Evolutionary conservation across 2,113 vertebrate genomes (phyloP), one percentile per base, ranked within the genome.

Genomic region (Sialia sialis): DNA sequence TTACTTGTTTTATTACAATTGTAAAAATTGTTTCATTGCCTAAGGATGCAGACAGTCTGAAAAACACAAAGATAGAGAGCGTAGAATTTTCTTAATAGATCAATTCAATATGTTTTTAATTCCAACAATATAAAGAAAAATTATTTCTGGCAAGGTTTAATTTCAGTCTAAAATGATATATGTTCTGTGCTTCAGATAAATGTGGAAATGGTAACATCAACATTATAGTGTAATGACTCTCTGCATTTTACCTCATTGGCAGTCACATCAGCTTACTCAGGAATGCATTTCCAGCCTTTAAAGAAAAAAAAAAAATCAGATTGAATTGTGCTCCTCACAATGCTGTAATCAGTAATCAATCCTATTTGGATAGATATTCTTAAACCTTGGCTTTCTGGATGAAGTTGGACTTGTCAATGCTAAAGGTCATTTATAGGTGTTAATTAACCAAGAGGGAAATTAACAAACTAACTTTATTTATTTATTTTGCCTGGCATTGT

Each of bases 401-500:
- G 97, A 98, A 98, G 98, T 98, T 98, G 94, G 96, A 98, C 96
- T 97, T 98, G 97, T 98, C 96, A 96, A 52, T 97, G 95, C 93
- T 97, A 98, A 98, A 98, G 98, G 97, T 98, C 98, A 98, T 90
- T 96, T 97, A 96, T 96, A 97, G 97, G 97, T 98, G 98, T 98
- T 99, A 98, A 99, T 99, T 99, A 99, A 98, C 98, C 98, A 97
- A 97, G 97, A 98, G 98, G 97, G 98, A 98, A 99, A 98, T 98
- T 97, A 98, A 98, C 97, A 97, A 97, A 98, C 97, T 95, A 93
- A 95, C 93, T 79, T 93, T 98, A 70, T 98, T 94, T 95, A 58
- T 93, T 94, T 94, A 68, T 92, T 98, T 96, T 90, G 80, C 96
- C 93, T 98, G 97, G 96, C 97, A 98, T 98, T 98, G 85, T 98